Evolutionary conservation across 2,113 vertebrate species (phyloP), one percentile per base, ranked within the genome.

Genomic region (Ginglymostoma cirratum): DNA sequence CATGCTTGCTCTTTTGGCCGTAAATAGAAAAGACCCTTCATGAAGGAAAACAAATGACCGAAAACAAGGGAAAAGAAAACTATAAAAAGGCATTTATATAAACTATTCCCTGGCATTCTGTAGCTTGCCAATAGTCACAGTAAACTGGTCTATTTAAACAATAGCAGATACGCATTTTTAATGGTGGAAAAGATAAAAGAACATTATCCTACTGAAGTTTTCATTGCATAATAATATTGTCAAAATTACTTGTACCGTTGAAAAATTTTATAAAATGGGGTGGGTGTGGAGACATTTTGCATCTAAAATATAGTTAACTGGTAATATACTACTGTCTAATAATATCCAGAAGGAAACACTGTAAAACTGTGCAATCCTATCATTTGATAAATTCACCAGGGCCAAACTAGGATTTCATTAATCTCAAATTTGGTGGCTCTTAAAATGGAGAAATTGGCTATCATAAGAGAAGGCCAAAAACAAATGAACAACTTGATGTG

Each of bases 381-480:
- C 38, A 95, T 76, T 72, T 95, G 94, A 24, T 48, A 15, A 30
- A 19, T 76, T 30, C 30, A 52, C 72, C 93, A 24, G 23, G 27
- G 45, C 69, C 38, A 95, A 95, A 95, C 38, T 30, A 38, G 24
- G 45, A 42, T 95, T 70, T 72, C 17, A 69, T 38, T 72, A 48
- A 72, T 72, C 69, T 95, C 69, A 72, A 12, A 70, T 69, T 72
- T 14, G 24, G 7, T 95, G 23, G 8, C 67, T 72, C 21, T 70
- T 95, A 52, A 95, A 48, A 95, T 95, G 38, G 66, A 27, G 27
- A 12, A 95, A 95, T 76, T 70, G 42, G 23, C 69, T 45, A 95
- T 52, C 52, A 34, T 17, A 72, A 27, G 70, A 72, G 45, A 2
- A 48, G 76, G 45, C 12, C 42, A 95, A 95, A 72, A 45, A 42